phyloP scores from a whole-genome alignment of 2,797 vertebrate species.

The Psittacula echo region DNA sequence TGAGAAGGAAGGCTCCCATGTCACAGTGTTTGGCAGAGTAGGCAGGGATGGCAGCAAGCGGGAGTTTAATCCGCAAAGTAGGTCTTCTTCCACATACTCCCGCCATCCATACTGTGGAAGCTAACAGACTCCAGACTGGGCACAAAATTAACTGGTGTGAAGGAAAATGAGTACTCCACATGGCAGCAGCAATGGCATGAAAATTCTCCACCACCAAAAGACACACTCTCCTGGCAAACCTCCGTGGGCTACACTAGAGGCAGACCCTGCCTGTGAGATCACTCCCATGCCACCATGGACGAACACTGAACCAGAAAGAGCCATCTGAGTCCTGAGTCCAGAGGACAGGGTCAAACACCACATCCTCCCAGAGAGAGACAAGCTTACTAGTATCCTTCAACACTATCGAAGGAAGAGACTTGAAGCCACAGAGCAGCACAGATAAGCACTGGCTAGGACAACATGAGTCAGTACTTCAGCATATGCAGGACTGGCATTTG shows the following conservation, averaged over 20 bases:
- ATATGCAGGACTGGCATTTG: background rate
- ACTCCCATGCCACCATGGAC: fast-evolving
- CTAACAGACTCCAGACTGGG: background rate
- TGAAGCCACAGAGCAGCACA: background rate
- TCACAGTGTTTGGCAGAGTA: background rate
- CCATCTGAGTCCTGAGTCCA: background rate
- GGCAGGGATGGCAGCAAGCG: constrained; percentile 1
- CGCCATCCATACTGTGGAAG: background rate
- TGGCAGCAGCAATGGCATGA: background rate
- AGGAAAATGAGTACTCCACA: background rate
- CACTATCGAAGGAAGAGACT: background rate
- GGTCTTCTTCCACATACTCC: background rate
- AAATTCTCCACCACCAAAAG: background rate
- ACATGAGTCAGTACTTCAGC: background rate
- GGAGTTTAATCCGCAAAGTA: background rate
- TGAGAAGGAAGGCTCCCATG: background rate
- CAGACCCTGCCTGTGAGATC: background rate
- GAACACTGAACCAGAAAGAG: background rate
- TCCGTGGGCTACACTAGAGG: background rate
- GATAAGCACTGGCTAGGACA: background rate
- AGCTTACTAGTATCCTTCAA: background rate
- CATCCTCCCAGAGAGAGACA: background rate
- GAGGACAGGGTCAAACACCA: background rate
- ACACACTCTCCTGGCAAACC: background rate
- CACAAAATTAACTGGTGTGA: background rate